Conservation (phyloP, 2,797 vertebrate genomes). For the Hipposideros larvatus region DNA sequence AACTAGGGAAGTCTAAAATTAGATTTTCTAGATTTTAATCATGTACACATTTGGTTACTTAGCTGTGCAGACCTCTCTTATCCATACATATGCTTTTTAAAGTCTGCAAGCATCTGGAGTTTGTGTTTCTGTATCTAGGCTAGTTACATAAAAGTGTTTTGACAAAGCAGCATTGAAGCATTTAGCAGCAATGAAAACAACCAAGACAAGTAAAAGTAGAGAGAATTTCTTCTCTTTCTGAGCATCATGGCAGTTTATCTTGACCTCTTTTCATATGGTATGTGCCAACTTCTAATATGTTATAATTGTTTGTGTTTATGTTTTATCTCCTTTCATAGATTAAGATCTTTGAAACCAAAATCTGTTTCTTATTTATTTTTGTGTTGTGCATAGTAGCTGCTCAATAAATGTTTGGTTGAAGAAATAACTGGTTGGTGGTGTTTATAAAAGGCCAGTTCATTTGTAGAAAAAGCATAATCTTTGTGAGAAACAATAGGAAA, state of each 20-base stretch:
- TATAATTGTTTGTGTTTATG: conserved; percentile 36
- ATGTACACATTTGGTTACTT: conserved; percentile 77
- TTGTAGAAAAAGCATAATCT: background rate
- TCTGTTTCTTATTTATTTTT: conserved; percentile 58
- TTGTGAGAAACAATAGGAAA: conserved; percentile 20
- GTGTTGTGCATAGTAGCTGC: conserved; percentile 32
- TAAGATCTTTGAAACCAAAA: conserved; percentile 56
- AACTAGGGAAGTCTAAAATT: conserved; percentile 75
- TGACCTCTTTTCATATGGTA: conserved; percentile 42
- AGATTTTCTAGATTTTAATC: conserved; percentile 78
- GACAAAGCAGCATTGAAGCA: conserved; percentile 63
- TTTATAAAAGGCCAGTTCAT: conserved; percentile 40
- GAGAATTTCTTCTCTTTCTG: conserved; percentile 58
- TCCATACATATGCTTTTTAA: conserved; percentile 77
- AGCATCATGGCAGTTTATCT: background rate
- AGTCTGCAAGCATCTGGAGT: conserved; percentile 80
- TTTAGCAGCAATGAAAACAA: conserved; percentile 71
- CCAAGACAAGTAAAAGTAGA: conserved; percentile 52
- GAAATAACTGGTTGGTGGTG: background rate
- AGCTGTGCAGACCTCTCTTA: conserved; percentile 65
- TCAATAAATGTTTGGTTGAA: conserved; percentile 63
- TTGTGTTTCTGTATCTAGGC: conserved; percentile 74
- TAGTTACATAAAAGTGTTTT: conserved; percentile 75
- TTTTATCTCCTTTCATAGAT: conserved; percentile 54
- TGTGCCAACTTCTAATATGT: conserved; percentile 36